A percentile compares a stretch with the other conserved stretches of the same genome.
phyloP scores from a whole-genome alignment of 2,113 vertebrate species.

The Ceyx cyanopectus region DNA sequence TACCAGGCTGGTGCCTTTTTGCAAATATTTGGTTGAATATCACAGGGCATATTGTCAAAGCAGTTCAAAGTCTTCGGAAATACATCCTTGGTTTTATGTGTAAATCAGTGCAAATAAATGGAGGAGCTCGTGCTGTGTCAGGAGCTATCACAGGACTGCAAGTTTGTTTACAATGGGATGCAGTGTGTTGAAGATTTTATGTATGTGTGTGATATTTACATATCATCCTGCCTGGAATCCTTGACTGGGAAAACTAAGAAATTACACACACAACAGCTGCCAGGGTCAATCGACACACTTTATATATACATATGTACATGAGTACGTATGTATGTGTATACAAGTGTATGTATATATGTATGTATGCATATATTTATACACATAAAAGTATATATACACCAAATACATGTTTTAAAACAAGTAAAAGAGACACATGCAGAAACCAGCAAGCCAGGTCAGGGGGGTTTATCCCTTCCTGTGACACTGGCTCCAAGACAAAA shows the following conservation, averaged over 20 bases:
- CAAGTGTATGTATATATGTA: background rate
- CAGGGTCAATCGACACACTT: constrained; percentile 27
- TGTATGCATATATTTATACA: background rate
- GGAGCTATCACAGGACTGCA: background rate
- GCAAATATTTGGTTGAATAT: background rate
- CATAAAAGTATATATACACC: background rate
- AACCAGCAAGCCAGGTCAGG: background rate
- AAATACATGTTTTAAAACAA: background rate
- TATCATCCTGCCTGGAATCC: background rate
- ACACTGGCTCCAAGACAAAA: background rate
- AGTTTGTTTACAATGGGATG: background rate
- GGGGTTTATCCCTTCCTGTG: accelerated
- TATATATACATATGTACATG: background rate
- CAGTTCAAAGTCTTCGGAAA: background rate
- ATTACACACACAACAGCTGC: background rate
- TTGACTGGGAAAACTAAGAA: background rate
- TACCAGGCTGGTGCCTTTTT: background rate
- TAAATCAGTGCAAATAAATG: background rate
- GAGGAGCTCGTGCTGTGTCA: background rate
- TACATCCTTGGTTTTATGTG: background rate
- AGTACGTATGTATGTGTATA: background rate
- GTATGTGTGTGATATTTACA: background rate
- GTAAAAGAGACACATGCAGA: background rate
- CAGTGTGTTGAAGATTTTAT: background rate
- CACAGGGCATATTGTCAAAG: background rate